Evolutionary conservation across 2,797 vertebrate genomes (phyloP), one percentile per base, ranked within the genome.

Genomic region (Rhinella marina): DNA sequence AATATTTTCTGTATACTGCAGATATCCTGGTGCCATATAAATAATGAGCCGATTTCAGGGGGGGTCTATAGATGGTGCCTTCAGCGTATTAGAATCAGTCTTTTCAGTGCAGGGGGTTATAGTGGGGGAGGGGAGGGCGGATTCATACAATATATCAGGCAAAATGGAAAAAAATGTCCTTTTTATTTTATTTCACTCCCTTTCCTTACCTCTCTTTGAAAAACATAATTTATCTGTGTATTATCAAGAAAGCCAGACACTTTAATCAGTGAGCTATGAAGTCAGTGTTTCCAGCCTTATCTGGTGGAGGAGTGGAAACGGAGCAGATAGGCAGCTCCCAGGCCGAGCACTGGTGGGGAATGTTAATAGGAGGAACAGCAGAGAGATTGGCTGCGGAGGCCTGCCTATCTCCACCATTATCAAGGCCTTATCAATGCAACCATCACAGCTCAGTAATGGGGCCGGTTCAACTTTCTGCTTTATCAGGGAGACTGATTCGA

Each of bases 191-290:
- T 92, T 90, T 3, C 91, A 88, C 92, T 92, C 94, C 92, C 93
- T 93, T 93, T 93, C 93, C 94, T 94, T 94, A 95, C 95, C 94
- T 95, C 95, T 95, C 94, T 95, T 95, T 95, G 93, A 95, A 98
- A 98, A 98, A 98, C 97, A 99, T 97, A 98, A 98, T 99, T 99
- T 99, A 99, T 99, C 98, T 98, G 97, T 97, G 97, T 98, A 98
- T 99, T 99, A 99, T 99, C 98, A 97, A 98, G 98, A 98, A 99
- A 98, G 98, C 98, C 98, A 99, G 98, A 99, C 98, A 99, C 98
- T 99, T 99, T 99, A 99, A 99, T 99, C 98, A 99, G 98, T 97
- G 97, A 98, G 97, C 98, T 98, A 99, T 98, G 98, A 99, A 99
- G 98, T 99, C 98, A 99, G 97, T 98, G 98, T 99, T 99, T 99